Evolutionary conservation across 1,140 invertebrate genomes (phyloP).

Genomic region (Stratiolaelaps scimitus): DNA sequence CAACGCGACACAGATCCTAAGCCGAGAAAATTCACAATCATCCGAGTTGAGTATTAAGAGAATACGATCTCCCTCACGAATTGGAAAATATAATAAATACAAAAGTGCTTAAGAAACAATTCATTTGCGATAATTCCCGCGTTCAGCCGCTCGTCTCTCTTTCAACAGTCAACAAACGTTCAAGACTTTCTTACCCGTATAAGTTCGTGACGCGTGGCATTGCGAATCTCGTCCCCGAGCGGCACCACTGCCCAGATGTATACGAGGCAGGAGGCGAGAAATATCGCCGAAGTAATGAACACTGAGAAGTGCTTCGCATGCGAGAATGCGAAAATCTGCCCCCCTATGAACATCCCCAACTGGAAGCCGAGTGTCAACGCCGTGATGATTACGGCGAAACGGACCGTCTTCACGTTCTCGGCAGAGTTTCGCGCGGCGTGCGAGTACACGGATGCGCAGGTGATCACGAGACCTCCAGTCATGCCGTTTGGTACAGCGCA

Average conservation of each 20-base stretch:
- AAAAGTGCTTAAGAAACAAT: too few relatives aligned
- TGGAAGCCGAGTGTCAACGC: constrained; percentile 21
- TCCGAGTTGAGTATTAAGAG: too few relatives aligned
- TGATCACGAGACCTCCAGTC: constrained; percentile 20
- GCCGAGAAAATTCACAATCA: too few relatives aligned
- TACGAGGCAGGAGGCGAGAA: not conserved
- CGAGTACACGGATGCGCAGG: constrained; percentile 15
- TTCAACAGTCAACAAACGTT: too few relatives aligned
- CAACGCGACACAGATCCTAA: constrained; percentile 16
- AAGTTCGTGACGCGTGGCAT: constrained; percentile 2
- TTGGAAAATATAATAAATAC: too few relatives aligned
- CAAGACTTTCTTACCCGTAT: constrained; percentile 14
- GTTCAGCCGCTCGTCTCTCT: too few relatives aligned
- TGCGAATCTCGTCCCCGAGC: not conserved
- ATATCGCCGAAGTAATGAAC: not conserved
- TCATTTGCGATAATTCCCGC: too few relatives aligned
- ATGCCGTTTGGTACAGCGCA: constrained; percentile 22
- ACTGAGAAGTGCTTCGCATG: not conserved
- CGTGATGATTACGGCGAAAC: constrained; percentile 20
- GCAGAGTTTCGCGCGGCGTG: constrained; percentile 20
- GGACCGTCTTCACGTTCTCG: constrained; percentile 1
- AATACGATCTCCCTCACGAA: too few relatives aligned
- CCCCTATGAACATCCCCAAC: constrained; percentile 14
- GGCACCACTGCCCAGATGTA: not conserved
- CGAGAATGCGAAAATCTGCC: constrained; percentile 20